phyloP scores from a whole-genome alignment of 1,140 invertebrate species.

The Sycobia sp. region DNA sequence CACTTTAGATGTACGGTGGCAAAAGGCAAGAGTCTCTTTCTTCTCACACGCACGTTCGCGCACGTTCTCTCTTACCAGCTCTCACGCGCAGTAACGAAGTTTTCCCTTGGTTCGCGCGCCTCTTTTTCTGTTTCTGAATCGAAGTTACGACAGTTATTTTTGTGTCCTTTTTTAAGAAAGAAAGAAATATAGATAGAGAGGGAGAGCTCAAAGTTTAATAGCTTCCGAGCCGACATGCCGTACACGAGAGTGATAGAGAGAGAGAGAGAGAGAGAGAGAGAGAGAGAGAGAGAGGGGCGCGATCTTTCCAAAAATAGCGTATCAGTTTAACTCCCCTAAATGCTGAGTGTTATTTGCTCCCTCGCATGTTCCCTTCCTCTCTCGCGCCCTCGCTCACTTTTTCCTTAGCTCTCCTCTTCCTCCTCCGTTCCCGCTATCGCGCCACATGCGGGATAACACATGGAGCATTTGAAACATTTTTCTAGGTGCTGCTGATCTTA shows the following conservation, averaged over 20 bases:
- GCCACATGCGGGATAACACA: constrained; percentile 12
- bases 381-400: neutral
- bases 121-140: no score
- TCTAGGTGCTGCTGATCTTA: no score
- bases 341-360: constrained; percentile 18
- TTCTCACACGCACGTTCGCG: neutral
- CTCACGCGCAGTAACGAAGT: no score
- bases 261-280: neutral
- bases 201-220: no score
- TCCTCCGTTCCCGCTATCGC: no score
- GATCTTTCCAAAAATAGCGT: constrained; percentile 31
- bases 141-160: constrained; percentile 17
- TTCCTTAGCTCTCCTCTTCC: neutral
- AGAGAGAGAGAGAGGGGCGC: neutral
- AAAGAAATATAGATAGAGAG: neutral
- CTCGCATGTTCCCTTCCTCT: neutral
- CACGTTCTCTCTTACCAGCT: neutral
- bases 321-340: constrained; percentile 19
- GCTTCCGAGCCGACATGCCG: no score
- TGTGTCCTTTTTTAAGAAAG: constrained; percentile 4
- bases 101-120: no score
- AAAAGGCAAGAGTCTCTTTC: no score
- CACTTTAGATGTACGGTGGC: no score
- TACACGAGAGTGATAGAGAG: neutral
- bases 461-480: neutral